Evolutionary conservation across 2,888 invertebrate species (phyloP).

Genomic region (Eilema caniola): DNA sequence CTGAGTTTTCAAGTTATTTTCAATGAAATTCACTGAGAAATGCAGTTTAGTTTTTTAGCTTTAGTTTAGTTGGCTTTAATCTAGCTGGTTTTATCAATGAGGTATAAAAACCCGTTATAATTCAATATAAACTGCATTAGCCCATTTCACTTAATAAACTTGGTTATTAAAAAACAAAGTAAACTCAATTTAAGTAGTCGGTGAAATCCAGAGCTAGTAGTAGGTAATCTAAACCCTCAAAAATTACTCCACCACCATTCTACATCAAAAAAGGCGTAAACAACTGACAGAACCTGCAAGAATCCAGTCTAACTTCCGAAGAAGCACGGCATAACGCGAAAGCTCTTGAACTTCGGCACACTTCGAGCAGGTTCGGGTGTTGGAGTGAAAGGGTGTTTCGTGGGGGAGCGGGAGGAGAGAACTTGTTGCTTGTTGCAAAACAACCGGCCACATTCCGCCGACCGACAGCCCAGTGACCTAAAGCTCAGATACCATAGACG

Average conservation of each 20-base stretch:
- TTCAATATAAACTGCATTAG: too few species aligned
- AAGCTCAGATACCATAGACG: constrained; percentile 62
- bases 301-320: constrained; percentile 74
- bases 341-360: constrained; percentile 53
- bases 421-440: constrained; percentile 86
- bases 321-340: constrained; percentile 58
- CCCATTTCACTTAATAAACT: not conserved
- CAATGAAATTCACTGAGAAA: too few species aligned
- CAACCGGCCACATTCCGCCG: constrained; percentile 78
- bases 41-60: too few species aligned
- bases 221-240: not conserved
- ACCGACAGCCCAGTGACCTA: constrained; percentile 82
- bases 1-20: too few species aligned
- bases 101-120: too few species aligned
- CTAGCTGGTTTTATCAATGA: too few species aligned
- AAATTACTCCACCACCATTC: constrained; percentile 47
- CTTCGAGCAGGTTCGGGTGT: constrained; percentile 56
- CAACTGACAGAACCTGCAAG: constrained; percentile 57
- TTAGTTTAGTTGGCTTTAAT: too few species aligned
- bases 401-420: constrained; percentile 64
- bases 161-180: not conserved
- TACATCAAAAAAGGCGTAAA: constrained; percentile 51
- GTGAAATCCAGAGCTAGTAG: not conserved
- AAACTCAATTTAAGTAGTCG: not conserved
- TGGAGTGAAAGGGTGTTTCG: constrained; percentile 51